These are phyloP conservation scores for Drosophila dunni DNA, from an alignment of 1,140 invertebrate genomes.

Conservation along the genomic window DNA sequence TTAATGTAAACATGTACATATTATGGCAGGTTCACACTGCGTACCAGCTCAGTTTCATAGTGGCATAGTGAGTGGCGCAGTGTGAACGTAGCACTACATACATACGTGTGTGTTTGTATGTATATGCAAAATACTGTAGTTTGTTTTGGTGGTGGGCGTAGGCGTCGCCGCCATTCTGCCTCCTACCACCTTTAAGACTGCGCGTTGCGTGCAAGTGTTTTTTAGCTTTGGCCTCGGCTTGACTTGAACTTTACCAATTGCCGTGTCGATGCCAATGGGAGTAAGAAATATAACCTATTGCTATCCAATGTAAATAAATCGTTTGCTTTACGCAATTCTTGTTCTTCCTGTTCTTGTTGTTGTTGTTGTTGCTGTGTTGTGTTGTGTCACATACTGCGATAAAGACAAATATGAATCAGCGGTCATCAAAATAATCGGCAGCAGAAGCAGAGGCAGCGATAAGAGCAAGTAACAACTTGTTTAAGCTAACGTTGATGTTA, in stretches of 20 bases:
- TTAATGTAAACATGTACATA: constrained; percentile 5
- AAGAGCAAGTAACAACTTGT: constrained; percentile 41
- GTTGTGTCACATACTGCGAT: constrained; percentile 13
- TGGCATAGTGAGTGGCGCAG: too few species aligned
- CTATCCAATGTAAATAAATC: constrained; percentile 48
- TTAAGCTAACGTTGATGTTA: constrained; percentile 8
- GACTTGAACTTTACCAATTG: constrained; percentile 56
- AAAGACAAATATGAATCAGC: constrained; percentile 64
- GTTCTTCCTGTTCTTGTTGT: constrained; percentile 2
- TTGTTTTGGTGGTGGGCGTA: constrained; percentile 54
- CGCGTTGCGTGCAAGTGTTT: constrained; percentile 39
- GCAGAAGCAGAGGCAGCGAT: constrained; percentile 5
- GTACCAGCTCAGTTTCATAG: too few species aligned
- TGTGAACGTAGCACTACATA: neutral
- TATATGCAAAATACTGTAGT: constrained; percentile 47
- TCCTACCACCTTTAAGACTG: constrained; percentile 10
- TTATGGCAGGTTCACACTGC: too few species aligned
- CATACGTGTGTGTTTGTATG: constrained; percentile 29
- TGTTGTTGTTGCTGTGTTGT: constrained; percentile 3
- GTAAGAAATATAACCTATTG: constrained; percentile 52
- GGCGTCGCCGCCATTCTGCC: constrained; percentile 54
- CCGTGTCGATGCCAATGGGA: constrained; percentile 22
- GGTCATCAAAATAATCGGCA: constrained; percentile 24
- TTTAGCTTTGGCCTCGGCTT: constrained; percentile 40
- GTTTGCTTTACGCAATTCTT: constrained; percentile 12